Evolutionary conservation across 2,888 invertebrate genomes (phyloP), one percentile per base, ranked within the genome.

Genomic region (Slavum lentiscoides): DNA sequence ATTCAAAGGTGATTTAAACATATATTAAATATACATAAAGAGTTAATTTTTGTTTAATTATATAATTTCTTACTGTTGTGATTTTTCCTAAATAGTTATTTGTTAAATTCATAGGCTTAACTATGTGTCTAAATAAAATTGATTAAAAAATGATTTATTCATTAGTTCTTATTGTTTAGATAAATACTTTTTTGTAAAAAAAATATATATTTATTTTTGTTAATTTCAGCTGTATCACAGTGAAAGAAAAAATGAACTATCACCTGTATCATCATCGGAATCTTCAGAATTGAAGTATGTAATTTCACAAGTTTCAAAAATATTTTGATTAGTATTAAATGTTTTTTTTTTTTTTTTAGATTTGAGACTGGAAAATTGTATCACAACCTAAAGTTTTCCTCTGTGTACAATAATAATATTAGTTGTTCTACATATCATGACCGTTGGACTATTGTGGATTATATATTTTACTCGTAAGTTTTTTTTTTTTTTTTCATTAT

Each of bases 401-500:
- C 94, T 5, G 92, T 91, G 0, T 95, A 95, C 86, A 87, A 87
- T 2, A 86, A 87, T 68, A 82, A 77, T 0, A 30, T 30, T 30
- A 92, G 92, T 85, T 93, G 91, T 0, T 93, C 95, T 8, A 95
- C 96, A 0, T 90, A 89, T 86, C 96, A 96, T 85, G 88, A 90
- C 73, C 85, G 87, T 68, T 94, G 94, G 93, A 87, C 91, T 75
- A 93, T 91, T 0, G 96, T 97, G 0, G 97, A 98, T 87, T 97
- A 96, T 85, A 95, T 98, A 82, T 95, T 96, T 86, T 95, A 93
- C 84, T 91, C 91, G 90, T 91, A 87, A 82, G 83, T 37, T 61
- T 13, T 37, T 49, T 21, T 49, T 59, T 13, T 37, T 49, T 21
- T 49, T 59, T 2, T 30, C 4, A 30, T 30, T 43, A 43, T 59